phyloP scores from a whole-genome alignment of 2,797 vertebrate genomes.

The Macropodus opercularis region DNA sequence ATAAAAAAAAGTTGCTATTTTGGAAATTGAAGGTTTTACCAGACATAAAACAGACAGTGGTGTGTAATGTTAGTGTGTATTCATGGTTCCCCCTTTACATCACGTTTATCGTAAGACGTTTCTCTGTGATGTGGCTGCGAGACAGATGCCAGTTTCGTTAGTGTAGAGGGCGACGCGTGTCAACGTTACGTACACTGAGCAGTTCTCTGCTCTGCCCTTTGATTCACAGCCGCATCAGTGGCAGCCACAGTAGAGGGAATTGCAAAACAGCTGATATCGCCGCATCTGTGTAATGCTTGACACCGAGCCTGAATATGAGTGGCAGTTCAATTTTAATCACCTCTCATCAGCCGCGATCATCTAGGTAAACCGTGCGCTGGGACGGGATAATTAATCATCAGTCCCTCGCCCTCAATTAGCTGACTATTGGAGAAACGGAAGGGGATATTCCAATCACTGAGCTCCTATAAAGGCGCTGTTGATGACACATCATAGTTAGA shows the following conservation, averaged over 20 bases:
- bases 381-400: constrained; percentile 66
- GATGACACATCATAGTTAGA: constrained; percentile 68
- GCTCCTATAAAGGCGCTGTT: constrained; percentile 57
- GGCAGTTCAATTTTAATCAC: constrained; percentile 70
- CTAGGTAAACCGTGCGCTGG: constrained; percentile 61
- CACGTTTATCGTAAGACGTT: background rate
- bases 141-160: background rate
- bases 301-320: constrained; percentile 49
- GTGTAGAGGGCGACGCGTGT: background rate
- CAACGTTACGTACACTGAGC: background rate
- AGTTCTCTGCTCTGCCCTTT: background rate
- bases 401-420: constrained; percentile 70
- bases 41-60: too few species aligned
- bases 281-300: constrained; percentile 43
- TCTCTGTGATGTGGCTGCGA: background rate
- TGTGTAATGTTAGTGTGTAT: background rate
- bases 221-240: background rate
- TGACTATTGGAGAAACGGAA: constrained; percentile 44
- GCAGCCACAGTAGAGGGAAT: background rate
- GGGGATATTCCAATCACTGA: constrained; percentile 55
- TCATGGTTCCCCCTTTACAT: too few species aligned
- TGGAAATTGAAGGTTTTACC: background rate
- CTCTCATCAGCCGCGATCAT: constrained; percentile 63
- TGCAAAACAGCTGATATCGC: constrained; percentile 30
- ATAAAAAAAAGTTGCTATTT: background rate